Evolutionary conservation across 2,888 invertebrate species (phyloP).

Genomic region (Lysandra coridon): DNA sequence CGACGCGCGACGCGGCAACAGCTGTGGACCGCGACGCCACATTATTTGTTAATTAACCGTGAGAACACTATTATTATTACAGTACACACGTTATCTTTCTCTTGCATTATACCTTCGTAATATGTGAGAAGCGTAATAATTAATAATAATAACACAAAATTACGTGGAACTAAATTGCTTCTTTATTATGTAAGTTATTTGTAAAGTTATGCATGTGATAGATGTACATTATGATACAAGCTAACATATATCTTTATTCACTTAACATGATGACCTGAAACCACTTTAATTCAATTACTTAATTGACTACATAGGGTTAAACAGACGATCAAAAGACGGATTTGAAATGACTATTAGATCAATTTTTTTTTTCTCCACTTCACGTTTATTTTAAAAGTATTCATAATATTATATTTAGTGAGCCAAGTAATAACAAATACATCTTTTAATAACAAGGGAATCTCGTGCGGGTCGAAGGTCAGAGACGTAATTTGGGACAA

Average conservation of each 20-base stretch:
- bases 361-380: background rate
- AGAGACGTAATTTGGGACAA: background rate
- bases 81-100: background rate
- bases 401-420: background rate
- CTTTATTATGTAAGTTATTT: background rate
- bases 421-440: too few relatives aligned
- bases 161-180: background rate
- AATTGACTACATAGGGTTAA: background rate
- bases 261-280: background rate
- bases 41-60: slow-evolving; percentile 71
- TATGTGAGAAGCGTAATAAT: background rate
- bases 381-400: background rate
- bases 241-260: background rate
- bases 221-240: background rate
- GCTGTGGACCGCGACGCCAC: slow-evolving; percentile 60
- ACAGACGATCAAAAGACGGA: background rate
- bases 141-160: background rate
- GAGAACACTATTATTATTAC: slow-evolving; percentile 62
- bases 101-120: slow-evolving; percentile 13
- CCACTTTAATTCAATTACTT: background rate
- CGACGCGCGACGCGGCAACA: slow-evolving; percentile 63
- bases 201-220: background rate
- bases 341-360: background rate
- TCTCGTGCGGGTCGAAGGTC: background rate
- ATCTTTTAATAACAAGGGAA: too few relatives aligned